Evolutionary conservation across 2,888 invertebrate species (phyloP).

Genomic region (Pachymerium ferrugineum): DNA sequence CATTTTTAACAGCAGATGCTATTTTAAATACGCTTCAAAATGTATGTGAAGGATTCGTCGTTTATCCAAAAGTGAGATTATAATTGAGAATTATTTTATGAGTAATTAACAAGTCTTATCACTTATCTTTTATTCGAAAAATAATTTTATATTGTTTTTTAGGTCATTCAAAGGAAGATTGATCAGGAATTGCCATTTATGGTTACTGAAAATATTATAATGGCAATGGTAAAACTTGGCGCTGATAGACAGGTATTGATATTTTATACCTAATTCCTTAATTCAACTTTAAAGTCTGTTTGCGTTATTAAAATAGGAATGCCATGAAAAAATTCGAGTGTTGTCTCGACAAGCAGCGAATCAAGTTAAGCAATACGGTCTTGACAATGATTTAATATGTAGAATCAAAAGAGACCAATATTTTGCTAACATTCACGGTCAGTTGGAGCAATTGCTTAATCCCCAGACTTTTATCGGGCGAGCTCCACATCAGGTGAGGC

Average conservation of each 20-base stretch:
- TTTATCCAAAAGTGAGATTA: slow-evolving; percentile 69
- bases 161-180: slow-evolving; percentile 77
- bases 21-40: slow-evolving; percentile 82
- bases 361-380: slow-evolving; percentile 81
- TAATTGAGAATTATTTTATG: not conserved
- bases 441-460: slow-evolving; percentile 70
- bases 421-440: slow-evolving; percentile 73
- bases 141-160: not conserved
- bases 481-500: slow-evolving; percentile 72
- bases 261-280: not conserved
- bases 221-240: slow-evolving; percentile 96
- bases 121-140: not conserved
- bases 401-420: slow-evolving; percentile 71
- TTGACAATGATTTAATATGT: slow-evolving; percentile 84
- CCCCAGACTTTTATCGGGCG: slow-evolving; percentile 83
- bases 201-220: slow-evolving; percentile 95
- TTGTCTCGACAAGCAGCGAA: slow-evolving; percentile 85
- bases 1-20: slow-evolving; percentile 88
- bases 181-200: slow-evolving; percentile 92
- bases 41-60: slow-evolving; percentile 88
- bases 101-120: not conserved
- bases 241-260: slow-evolving; percentile 74
- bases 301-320: slow-evolving; percentile 53
- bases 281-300: not conserved
- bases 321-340: slow-evolving; percentile 91